Evolutionary conservation across 2,888 invertebrate genomes (phyloP).

Genomic region (Gerris lacustris): DNA sequence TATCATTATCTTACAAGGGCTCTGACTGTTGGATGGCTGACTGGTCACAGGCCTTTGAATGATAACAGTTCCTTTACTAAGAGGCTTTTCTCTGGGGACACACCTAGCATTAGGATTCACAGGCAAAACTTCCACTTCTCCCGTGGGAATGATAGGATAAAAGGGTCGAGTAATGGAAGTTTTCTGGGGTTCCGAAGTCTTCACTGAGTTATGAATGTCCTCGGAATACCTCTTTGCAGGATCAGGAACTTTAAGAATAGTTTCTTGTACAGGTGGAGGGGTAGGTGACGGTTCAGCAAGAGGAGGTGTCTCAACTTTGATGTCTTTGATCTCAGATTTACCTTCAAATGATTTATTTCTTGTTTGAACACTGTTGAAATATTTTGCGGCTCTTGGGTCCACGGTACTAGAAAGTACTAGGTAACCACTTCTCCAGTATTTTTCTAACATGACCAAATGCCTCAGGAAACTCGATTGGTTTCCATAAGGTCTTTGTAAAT

Average conservation of each 20-base stretch:
- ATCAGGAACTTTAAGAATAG: slow-evolving; percentile 25
- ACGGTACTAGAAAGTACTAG: slow-evolving; percentile 60
- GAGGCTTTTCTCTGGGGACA: slow-evolving; percentile 13
- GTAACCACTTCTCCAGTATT: slow-evolving; percentile 71
- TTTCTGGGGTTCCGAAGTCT: slow-evolving; percentile 17
- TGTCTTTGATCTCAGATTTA: slow-evolving; percentile 6
- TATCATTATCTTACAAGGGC: slow-evolving; percentile 7
- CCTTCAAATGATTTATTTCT: slow-evolving; percentile 62
- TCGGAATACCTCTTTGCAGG: slow-evolving; percentile 13
- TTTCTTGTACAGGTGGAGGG: not conserved
- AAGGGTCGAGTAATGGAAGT: slow-evolving; percentile 9
- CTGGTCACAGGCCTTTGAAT: not conserved
- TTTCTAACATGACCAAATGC: slow-evolving; percentile 67
- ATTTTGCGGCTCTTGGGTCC: slow-evolving; percentile 58
- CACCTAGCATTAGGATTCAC: slow-evolving; percentile 12
- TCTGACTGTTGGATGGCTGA: not conserved
- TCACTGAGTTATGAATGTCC: slow-evolving; percentile 9
- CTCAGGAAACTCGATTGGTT: slow-evolving; percentile 75
- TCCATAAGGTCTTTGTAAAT: slow-evolving; percentile 72
- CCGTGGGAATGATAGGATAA: slow-evolving; percentile 26
- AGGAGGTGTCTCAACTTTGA: slow-evolving; percentile 5
- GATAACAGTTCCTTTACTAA: not conserved
- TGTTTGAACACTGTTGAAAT: slow-evolving; percentile 68
- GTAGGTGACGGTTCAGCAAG: slow-evolving; percentile 26
- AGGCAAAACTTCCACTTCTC: slow-evolving; percentile 22